phyloP scores from a whole-genome alignment of 2,888 invertebrate species.

The Brachypterus glaber region DNA sequence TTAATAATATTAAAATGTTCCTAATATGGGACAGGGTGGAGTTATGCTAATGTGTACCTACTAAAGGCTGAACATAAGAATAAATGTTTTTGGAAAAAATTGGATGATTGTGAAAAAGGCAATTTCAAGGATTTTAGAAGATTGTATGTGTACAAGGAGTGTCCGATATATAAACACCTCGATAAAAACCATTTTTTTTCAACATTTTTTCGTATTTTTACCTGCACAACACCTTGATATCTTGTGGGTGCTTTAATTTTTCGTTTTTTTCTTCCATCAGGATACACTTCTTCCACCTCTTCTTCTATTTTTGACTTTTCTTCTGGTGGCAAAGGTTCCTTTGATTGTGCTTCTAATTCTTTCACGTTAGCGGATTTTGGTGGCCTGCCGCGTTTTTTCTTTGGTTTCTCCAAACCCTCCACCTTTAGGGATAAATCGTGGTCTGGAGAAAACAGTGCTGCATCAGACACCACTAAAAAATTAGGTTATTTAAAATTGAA shows the following conservation, averaged over 20 bases:
- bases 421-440: constrained; percentile 56
- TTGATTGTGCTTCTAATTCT: constrained; percentile 21
- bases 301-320: constrained; percentile 22
- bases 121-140: too few species aligned
- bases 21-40: too few species aligned
- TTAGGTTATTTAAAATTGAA: too few species aligned
- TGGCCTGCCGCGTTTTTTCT: constrained; percentile 60
- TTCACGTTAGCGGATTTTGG: constrained; percentile 43
- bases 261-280: constrained; percentile 50
- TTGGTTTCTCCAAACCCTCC: constrained; percentile 56
- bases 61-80: too few species aligned
- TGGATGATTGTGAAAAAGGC: too few species aligned
- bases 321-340: constrained; percentile 13
- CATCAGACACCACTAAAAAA: constrained; percentile 49
- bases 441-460: constrained; percentile 54
- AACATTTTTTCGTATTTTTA: constrained; percentile 30
- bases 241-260: constrained; percentile 56
- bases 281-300: constrained; percentile 33
- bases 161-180: too few species aligned
- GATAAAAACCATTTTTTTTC: constrained; percentile 2
- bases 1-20: too few species aligned
- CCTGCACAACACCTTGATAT: constrained; percentile 53
- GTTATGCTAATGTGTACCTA: too few species aligned
- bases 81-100: too few species aligned
- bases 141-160: too few species aligned